phyloP scores from a whole-genome alignment of 2,797 vertebrate species.

The Sebastiscus albofasciatus region DNA sequence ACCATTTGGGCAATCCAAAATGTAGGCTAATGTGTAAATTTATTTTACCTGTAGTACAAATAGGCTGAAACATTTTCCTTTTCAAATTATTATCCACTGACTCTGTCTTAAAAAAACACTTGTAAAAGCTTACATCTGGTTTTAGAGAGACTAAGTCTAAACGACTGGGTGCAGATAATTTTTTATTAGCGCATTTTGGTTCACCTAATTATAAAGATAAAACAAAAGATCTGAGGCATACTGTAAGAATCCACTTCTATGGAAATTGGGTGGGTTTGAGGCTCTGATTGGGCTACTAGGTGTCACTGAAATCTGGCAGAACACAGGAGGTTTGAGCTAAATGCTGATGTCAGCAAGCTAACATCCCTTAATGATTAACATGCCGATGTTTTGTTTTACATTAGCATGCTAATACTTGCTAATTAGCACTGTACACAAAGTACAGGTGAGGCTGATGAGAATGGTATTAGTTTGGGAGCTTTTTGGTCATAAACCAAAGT shows the following conservation, averaged over 20 bases:
- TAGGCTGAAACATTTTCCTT: not conserved
- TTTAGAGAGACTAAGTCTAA: not conserved
- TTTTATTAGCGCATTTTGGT: not conserved
- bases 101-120: not conserved
- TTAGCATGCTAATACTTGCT: not conserved
- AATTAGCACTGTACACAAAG: not conserved
- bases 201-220: not conserved
- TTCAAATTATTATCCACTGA: not conserved
- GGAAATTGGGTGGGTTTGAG: not conserved
- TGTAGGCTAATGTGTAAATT: not conserved
- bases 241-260: not conserved
- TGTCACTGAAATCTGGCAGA: not conserved
- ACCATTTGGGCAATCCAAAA: not conserved
- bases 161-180: rapidly evolving
- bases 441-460: not conserved
- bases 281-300: not conserved
- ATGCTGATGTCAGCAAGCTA: not conserved
- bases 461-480: not conserved
- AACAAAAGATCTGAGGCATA: not conserved
- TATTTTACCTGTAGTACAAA: not conserved
- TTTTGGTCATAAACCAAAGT: not conserved
- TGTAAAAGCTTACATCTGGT: not conserved
- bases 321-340: not conserved
- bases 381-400: not conserved
- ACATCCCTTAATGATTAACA: not conserved